phyloP scores from a whole-genome alignment of 2,888 invertebrate species.

The Andrena minutula region DNA sequence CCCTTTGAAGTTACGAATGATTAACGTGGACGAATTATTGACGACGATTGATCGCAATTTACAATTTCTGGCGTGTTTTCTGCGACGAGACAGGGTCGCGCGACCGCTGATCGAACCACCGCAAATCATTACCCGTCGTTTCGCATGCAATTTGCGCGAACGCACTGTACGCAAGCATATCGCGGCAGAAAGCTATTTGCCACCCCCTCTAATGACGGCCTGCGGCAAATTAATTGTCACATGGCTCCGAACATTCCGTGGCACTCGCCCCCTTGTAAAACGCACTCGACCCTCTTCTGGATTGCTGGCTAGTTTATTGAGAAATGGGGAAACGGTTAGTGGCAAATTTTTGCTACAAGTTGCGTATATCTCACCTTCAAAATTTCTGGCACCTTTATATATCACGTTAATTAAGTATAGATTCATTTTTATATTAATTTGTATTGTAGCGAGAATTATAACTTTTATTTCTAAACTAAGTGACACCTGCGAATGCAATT shows the following conservation, averaged over 20 bases:
- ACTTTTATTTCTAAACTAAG: too few relatives aligned
- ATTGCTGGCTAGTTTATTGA: slow-evolving; percentile 15
- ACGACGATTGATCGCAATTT: slow-evolving; percentile 55
- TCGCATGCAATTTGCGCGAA: slow-evolving; percentile 56
- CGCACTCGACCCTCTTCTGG: slow-evolving; percentile 9
- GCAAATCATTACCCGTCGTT: slow-evolving; percentile 57
- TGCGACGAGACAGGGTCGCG: neutral
- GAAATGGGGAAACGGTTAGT: slow-evolving; percentile 12
- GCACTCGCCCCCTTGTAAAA: slow-evolving; percentile 35
- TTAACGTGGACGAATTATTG: slow-evolving; percentile 54
- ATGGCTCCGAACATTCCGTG: slow-evolving; percentile 39
- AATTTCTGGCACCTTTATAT: neutral
- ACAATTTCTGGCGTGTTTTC: slow-evolving; percentile 47
- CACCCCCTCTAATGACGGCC: slow-evolving; percentile 44
- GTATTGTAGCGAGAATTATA: too few relatives aligned
- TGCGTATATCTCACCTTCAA: neutral
- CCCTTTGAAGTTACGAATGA: slow-evolving; percentile 47
- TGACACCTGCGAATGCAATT: too few relatives aligned
- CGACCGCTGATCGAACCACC: slow-evolving; percentile 48
- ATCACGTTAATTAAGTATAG: too few relatives aligned
- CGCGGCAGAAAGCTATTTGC: slow-evolving; percentile 61
- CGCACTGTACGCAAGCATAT: slow-evolving; percentile 46
- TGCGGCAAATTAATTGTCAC: slow-evolving; percentile 58
- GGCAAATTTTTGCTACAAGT: slow-evolving; percentile 13
- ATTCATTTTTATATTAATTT: too few relatives aligned